A percentile compares a stretch with the other conserved stretches of the same genome.
Evolutionary conservation across 2,113 vertebrate species (phyloP).

Genomic region (Saguinus imperator): DNA sequence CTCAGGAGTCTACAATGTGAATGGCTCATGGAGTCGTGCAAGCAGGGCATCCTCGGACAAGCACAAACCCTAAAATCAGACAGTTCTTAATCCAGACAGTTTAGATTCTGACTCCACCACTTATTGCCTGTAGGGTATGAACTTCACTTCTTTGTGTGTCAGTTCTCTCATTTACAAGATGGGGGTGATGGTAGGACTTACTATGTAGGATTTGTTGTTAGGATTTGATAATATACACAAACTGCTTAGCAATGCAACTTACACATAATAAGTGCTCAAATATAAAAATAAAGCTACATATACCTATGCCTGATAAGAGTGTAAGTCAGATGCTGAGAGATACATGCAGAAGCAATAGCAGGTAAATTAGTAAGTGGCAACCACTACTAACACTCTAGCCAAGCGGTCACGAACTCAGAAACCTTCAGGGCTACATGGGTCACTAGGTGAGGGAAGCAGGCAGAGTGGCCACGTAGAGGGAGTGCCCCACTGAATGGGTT

Average conservation of each 20-base stretch:
- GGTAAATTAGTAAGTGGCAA: neutral
- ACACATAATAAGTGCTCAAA: neutral
- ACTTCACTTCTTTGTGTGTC: neutral
- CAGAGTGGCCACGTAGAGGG: neutral
- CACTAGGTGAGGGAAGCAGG: neutral
- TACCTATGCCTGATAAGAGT: neutral
- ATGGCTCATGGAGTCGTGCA: neutral
- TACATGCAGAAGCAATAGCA: neutral
- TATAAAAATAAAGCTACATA: neutral
- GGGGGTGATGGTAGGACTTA: neutral
- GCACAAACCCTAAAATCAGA: neutral
- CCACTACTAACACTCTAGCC: neutral
- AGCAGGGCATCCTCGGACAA: neutral
- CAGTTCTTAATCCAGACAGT: neutral
- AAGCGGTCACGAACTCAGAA: neutral
- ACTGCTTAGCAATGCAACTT: neutral
- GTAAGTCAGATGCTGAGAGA: neutral
- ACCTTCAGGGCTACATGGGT: no score
- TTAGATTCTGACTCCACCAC: neutral
- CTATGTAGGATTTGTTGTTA: neutral
- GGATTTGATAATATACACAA: neutral
- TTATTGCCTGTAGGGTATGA: neutral
- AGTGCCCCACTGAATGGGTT: rapidly evolving
- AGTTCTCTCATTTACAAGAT: neutral
- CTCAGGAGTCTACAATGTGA: neutral